These are phyloP conservation scores for Drosophila mayaguana DNA, from an alignment of 2,888 invertebrate genomes.

Conservation along the genomic window DNA sequence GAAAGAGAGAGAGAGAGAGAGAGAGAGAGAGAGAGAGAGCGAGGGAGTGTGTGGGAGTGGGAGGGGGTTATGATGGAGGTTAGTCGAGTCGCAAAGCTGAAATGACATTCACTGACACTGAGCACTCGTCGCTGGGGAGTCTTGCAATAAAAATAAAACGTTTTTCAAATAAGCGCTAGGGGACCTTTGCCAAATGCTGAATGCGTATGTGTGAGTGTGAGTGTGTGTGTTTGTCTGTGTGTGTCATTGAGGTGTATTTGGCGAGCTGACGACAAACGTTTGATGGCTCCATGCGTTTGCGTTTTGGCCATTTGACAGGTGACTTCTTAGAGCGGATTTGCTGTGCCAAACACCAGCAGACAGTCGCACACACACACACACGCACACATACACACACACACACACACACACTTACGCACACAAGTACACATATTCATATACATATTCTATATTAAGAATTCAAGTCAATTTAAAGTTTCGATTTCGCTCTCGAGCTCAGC, in stretches of 20 bases:
- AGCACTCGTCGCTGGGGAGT: conserved; percentile 74
- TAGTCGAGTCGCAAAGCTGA: conserved; percentile 37
- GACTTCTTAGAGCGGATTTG: conserved; percentile 34
- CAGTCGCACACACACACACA: neutral
- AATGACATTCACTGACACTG: conserved; percentile 80
- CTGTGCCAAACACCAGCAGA: conserved; percentile 4
- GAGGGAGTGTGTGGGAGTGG: neutral
- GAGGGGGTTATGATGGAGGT: neutral
- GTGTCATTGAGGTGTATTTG: conserved; percentile 40
- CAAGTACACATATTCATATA: neutral
- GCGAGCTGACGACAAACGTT: conserved; percentile 54
- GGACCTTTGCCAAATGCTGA: conserved; percentile 46
- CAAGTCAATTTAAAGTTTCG: neutral
- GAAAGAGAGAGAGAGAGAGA: neutral
- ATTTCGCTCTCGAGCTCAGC: neutral
- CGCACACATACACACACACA: neutral
- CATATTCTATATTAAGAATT: neutral
- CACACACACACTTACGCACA: neutral
- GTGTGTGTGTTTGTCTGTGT: conserved; percentile 6
- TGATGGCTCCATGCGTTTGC: conserved; percentile 37
- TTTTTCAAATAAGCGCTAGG: conserved; percentile 76
- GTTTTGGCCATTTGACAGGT: conserved; percentile 42
- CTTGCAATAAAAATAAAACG: conserved; percentile 80
- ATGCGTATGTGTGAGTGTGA: conserved; percentile 1
- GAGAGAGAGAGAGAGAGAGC: no score